Evolutionary conservation across 2,888 invertebrate genomes (phyloP), one percentile per base, ranked within the genome.

Genomic region (Aquatica leii): DNA sequence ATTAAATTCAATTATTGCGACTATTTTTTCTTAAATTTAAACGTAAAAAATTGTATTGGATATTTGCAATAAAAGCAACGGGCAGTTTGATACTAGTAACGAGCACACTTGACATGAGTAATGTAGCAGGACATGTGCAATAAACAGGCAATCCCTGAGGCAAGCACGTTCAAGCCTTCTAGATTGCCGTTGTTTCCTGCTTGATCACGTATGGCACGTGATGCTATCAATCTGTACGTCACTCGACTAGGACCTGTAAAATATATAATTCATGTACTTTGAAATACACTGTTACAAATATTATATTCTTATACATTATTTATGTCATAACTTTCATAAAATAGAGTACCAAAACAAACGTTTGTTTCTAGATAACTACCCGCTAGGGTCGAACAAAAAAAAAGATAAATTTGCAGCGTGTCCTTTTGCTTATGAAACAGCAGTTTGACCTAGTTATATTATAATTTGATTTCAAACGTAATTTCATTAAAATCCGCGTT

Each of bases 151-250:
- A 73, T 74, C 74, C 69, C 62, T 59, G 68, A 70, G 71, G 67
- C 73, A 68, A 71, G 71, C 76, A 76, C 76, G 76, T 76, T 69
- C 68, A 70, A 65, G 56, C 67, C 70, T 68, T 67, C 72, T 74
- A 75, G 75, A 78, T 77, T 77, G 77, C 70, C 69, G 75, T 74
- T 76, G 76, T 75, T 75, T 77, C 74, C 71, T 71, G 69, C 70
- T 73, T 72, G 73, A 76, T 77, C 77, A 77, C 75, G 77, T 75
- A 70, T 70, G 69, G 70, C 65, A 69, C 76, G 74, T 74, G 76
- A 73, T 71, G 74, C 69, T 72, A 77, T 77, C 74, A 75, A 76
- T 77, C 75, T 75, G 62, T 62, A 57, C 69, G 69, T 72, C 70
- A 69, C 62, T 63, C 54, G 46, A 57, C 59, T 61, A 55, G 48